Evolutionary conservation across 2,113 vertebrate species (phyloP), one percentile per base, ranked within the genome.

Genomic region (Tiliqua scincoides): DNA sequence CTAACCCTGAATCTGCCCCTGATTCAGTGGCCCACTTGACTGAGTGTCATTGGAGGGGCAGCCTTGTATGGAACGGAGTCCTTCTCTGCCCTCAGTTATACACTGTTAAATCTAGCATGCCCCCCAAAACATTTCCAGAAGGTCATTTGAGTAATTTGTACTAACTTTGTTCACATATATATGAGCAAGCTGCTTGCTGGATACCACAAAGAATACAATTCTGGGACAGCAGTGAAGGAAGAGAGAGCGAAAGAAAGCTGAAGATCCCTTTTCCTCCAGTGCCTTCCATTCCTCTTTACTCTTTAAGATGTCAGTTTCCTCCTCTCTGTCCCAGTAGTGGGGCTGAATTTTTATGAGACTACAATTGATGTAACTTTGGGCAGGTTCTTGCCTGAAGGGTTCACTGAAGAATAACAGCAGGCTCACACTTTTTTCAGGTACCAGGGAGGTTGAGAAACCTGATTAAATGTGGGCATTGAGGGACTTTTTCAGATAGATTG

Each of bases 341-440:
- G 35, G 21, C 8, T 87, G 70, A 79, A 87, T 91, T 90, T 88
- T 92, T 82, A 88, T 54, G 83, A 89, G 88, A 10, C 43, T 85
- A 27, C 89, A 83, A 62, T 73, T 62, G 40, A n/a, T 91, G 15
- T 80, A 79, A 78, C 10, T 80, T 76, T 67, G 59, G 54, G 25
- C 20, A 74, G 25, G n/a, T 76, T 91, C 73, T 54, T 87, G 75
- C 61, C 85, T 89, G 61, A 86, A 88, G 72, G 61, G 85, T 91
- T 90, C 78, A 72, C 61, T 80, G 54, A 83, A 91, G 85, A 92
- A 86, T 73, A 88, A 18, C 32, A 59, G 23, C 61, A 54, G n/a
- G 3, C 12, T 73, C 89, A 76, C 48, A 40, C 1, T 63, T 84
- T 83, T 88, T 88, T 18, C 2, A 75, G 23, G 23, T 79, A 85